phyloP scores from a whole-genome alignment of 2,113 vertebrate species.

The Urocolius indicus region DNA sequence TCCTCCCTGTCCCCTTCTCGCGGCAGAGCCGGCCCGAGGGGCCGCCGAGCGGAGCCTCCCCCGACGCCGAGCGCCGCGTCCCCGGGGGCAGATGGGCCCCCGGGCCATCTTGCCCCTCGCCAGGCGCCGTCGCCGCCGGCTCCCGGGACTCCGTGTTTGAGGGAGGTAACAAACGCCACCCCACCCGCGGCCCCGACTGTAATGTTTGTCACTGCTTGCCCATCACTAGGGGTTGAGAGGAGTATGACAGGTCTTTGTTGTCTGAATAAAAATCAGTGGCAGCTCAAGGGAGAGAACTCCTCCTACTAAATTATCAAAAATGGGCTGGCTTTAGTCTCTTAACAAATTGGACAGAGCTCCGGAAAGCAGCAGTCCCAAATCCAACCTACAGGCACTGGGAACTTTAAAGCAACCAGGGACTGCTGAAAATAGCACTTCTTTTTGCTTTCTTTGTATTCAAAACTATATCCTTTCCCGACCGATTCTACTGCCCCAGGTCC shows the following conservation, averaged over 20 bases:
- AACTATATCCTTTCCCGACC: constrained; percentile 68
- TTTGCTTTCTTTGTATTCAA: constrained; percentile 77
- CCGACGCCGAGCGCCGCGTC: not conserved
- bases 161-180: constrained; percentile 58
- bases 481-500: constrained; percentile 32
- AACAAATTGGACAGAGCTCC: constrained; percentile 96
- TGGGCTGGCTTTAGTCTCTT: constrained; percentile 96
- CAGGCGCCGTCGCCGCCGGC: constrained; percentile 6
- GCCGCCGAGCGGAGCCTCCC: not conserved
- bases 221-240: constrained; percentile 84
- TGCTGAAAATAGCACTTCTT: constrained; percentile 76
- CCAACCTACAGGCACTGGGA: constrained; percentile 92
- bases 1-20: not conserved
- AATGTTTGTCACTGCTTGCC: constrained; percentile 82
- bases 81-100: not conserved
- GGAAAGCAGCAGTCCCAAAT: constrained; percentile 91
- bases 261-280: constrained; percentile 92
- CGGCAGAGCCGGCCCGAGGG: not conserved
- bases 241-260: constrained; percentile 99
- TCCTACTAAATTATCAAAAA: constrained; percentile 99
- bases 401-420: constrained; percentile 84
- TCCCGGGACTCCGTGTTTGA: constrained; percentile 41
- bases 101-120: constrained; percentile 22
- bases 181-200: constrained; percentile 44
- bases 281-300: constrained; percentile 89